Evolutionary conservation across 2,888 invertebrate species (phyloP), one percentile per base, ranked within the genome.

Genomic region (Andrena praecox): DNA sequence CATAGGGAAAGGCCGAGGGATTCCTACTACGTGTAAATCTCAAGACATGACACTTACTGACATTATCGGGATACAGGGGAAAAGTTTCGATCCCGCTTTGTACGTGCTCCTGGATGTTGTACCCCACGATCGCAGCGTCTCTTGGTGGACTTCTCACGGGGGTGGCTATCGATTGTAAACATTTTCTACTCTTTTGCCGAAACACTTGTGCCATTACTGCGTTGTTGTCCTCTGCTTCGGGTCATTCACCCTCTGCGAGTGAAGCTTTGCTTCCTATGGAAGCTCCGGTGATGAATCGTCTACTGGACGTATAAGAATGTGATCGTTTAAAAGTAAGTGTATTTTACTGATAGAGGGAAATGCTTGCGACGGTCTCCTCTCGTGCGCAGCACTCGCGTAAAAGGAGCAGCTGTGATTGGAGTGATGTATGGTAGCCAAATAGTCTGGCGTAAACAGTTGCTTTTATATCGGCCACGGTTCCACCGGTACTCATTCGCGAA

Each of bases 101-200:
- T 77, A 77, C 73, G 60, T 16, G 68, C 29, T 52, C 20, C n/a
- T 24, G 56, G 66, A 81, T 76, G 63, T 70, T 59, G 52, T 79
- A 66, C 48, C 16, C 31, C 4, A 35, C 35, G 10, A 35, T 35
- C 0, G 12, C 56, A 7, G 12, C 12, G 10, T 27, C 52, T 6
- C 27, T 60, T 29, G 20, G 42, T 24, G 20, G 64, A 73, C 66
- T 50, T 77, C 62, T 77, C 54, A 10, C 10, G 5, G 12, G 56
- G 70, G n/a, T 12, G 54, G 31, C 63, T 66, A 73, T 82, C 77
- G 62, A 81, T 81, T 77, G 60, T 72, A 73, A 81, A 74, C 72
- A 81, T 81, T 82, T 73, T 33, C 29, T 54, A 66, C 69, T 10
- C 56, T 29, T 24, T 29, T 12, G 8, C 24, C 27, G 62, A 33